phyloP scores from a whole-genome alignment of 2,797 vertebrate species.

The Anguilla pacifica region DNA sequence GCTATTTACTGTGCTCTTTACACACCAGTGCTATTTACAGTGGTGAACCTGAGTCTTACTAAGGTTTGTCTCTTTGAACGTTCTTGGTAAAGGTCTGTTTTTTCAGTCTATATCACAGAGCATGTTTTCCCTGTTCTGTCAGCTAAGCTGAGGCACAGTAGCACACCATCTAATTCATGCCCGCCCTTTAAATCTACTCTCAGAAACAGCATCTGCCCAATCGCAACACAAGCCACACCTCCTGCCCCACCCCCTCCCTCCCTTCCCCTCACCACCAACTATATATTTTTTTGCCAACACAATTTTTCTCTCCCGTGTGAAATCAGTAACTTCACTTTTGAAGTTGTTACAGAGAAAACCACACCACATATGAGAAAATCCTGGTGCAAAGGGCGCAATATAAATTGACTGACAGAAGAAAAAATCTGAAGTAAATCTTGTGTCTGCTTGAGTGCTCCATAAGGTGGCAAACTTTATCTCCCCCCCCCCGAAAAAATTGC shows the following conservation, averaged over 20 bases:
- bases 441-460: neutral
- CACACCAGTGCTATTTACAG: neutral
- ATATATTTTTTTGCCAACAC: neutral
- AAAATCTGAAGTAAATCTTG: neutral
- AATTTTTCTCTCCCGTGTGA: neutral
- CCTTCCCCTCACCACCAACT: neutral
- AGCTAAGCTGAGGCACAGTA: neutral
- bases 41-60: neutral
- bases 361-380: neutral
- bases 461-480: neutral
- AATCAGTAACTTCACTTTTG: neutral
- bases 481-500: neutral
- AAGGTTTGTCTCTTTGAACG: neutral
- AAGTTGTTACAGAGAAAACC: neutral
- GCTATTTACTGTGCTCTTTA: neutral
- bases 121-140: neutral
- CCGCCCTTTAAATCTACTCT: neutral
- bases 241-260: neutral
- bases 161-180: neutral
- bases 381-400: neutral
- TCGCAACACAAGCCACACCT: neutral
- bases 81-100: neutral
- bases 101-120: neutral
- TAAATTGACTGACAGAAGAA: neutral
- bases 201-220: neutral